Evolutionary conservation across 1,140 invertebrate genomes (phyloP).

Genomic region (Brachionus angularis): DNA sequence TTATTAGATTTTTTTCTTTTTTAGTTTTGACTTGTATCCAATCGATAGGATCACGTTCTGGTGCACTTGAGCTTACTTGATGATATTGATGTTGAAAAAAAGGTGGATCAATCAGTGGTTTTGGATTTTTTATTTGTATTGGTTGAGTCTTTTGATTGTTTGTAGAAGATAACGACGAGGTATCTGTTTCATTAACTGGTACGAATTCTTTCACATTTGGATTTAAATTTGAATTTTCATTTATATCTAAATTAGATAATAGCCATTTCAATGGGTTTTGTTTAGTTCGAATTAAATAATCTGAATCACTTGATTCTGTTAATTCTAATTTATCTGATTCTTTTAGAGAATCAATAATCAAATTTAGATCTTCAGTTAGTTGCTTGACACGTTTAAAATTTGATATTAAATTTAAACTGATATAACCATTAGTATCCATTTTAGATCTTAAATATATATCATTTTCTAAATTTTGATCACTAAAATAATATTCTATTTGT

Average conservation of each 20-base stretch:
- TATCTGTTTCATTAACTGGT: too few relatives aligned
- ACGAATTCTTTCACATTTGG: conserved; percentile 80
- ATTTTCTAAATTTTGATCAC: conserved; percentile 85
- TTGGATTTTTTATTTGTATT: background rate
- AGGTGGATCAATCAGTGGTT: background rate
- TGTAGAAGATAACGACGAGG: too few relatives aligned
- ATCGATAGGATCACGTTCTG: background rate
- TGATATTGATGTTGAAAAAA: conserved; percentile 10
- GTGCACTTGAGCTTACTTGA: background rate
- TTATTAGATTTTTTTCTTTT: background rate
- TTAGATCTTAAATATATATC: conserved; percentile 93
- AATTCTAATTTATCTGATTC: conserved; percentile 55
- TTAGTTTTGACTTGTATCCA: conserved; percentile 1
- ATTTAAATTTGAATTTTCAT: conserved; percentile 64
- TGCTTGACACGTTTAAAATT: conserved; percentile 88
- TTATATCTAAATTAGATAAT: conserved; percentile 37
- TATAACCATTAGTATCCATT: conserved; percentile 88
- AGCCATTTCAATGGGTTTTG: conserved; percentile 80
- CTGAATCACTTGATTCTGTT: conserved; percentile 74
- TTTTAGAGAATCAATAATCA: conserved; percentile 62
- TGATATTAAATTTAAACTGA: conserved; percentile 85
- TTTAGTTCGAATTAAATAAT: conserved; percentile 74
- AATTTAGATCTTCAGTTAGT: conserved; percentile 74
- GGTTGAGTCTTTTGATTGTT: conserved; percentile 46
- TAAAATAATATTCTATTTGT: conserved; percentile 88